Base-by-base conservation (phyloP, 2,797 vertebrate species). In the Champsocephalus gunnari region DNA sequence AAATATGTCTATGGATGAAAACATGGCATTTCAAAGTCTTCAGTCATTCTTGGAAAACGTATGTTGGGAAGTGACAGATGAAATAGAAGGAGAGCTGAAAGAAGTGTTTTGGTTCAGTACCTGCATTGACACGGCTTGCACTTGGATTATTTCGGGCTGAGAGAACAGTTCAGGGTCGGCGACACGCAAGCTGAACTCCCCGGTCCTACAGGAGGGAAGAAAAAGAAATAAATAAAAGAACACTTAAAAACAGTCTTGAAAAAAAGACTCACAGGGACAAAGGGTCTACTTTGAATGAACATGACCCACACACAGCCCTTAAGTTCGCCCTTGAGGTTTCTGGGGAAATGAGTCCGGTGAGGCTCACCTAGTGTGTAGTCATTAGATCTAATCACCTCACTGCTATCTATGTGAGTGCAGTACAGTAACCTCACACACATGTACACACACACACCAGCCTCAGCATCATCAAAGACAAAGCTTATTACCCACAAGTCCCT, bases 71-170 rank as follows among this genome's bases (percentile, higher is more conserved):
- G 8, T 4, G 49, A 6, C 38, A 9, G 47, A 51, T 9, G 17
- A 24, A 59, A 11, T 51, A 45, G 24, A 28, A 17, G 34, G 8
- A 24, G 9, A 50, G 1, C 1, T 54, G 13, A 32, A 21, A 3
- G n/a, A 24, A 51, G 4, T 17, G 48, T 60, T 17, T 12, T 64
- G 3, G 0, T 28, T 38, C 24, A 0, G 32, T 77, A 92, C 92
- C 92, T 92, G 89, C 85, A 87, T 64, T 0, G 92, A 93, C 4
- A 93, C 81, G 0, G 77, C 89, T 12, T 84, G 91, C 21, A 93
- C 87, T 2, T 68, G 82, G 50, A 93, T n/a, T 0, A 69, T 78
- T 54, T 80, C 24, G 0, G 84, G 49, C 12, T 82, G 73, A 38
- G 92, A 92, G 17, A 83, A 83, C 9, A 92, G 83, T 83, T 93